These are phyloP conservation scores for Siderastrea siderea DNA, from an alignment of 92 coral and sea anemone genomes.

Conservation along the genomic window DNA sequence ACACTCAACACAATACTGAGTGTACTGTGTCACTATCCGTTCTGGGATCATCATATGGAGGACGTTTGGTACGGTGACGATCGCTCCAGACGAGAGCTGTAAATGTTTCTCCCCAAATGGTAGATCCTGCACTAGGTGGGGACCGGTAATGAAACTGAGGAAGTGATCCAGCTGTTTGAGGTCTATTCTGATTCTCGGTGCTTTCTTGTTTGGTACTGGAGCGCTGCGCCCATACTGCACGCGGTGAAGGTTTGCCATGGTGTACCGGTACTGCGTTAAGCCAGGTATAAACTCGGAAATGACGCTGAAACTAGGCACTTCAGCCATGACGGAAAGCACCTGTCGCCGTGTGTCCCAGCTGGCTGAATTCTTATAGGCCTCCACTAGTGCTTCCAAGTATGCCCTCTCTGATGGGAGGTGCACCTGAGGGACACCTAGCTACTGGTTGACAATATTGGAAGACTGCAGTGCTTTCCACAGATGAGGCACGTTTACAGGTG, in stretches of 20 bases:
- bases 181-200: too few relatives aligned
- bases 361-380: conserved; percentile 6
- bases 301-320: background rate
- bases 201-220: too few relatives aligned
- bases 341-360: conserved; percentile 32
- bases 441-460: conserved; percentile 10
- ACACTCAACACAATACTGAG: too few relatives aligned
- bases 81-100: too few relatives aligned
- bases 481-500: conserved; percentile 18
- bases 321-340: conserved; percentile 28
- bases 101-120: too few relatives aligned
- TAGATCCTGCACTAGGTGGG: too few relatives aligned
- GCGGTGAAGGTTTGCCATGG: conserved; percentile 13
- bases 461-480: background rate
- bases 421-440: conserved; percentile 1
- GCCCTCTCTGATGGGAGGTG: conserved; percentile 37
- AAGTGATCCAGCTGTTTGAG: too few relatives aligned
- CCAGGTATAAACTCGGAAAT: conserved; percentile 9
- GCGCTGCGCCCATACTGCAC: background rate
- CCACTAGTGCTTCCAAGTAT: conserved; percentile 31
- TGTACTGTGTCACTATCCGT: too few relatives aligned
- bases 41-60: too few relatives aligned
- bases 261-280: conserved; percentile 25
- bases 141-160: too few relatives aligned
- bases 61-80: too few relatives aligned